Base-by-base conservation (phyloP, 2,113 vertebrate species). In the Galemys pyrenaicus region DNA sequence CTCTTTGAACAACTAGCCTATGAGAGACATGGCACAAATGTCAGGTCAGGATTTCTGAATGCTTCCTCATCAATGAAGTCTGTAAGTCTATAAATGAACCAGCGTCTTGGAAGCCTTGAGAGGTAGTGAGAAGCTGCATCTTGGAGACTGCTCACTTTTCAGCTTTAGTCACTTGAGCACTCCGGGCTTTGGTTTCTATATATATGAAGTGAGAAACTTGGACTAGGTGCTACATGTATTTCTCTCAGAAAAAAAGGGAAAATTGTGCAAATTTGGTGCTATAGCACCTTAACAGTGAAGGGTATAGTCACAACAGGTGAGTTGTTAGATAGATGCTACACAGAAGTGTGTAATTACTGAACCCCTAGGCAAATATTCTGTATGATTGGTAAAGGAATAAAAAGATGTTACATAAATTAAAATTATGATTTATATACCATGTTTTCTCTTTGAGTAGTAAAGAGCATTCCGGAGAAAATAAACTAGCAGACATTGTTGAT, bases 351-450 rank as follows among this genome's bases (percentile, higher is more conserved):
- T 17, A 24, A 56, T 67, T 85, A 73, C 15, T 56, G 68, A 37
- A 60, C 26, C 5, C 3, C 6, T 20, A 81, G 22, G 16, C 24
- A 93, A 58, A 91, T 20, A 26, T 9, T 64, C 28, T 44, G 17
- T 41, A 20, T 26, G 32, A 6, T 28, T 83, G 24, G 6, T 68
- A 54, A 94, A 54, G 22, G 22, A 58, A 77, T 73, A 70, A 71
- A 91, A 68, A 22, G 24, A 35, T 68, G 78, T 60, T 73, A 67
- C 74, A 35, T 68, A 74, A 82, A 74, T 65, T 86, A 81, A 94
- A 94, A 20, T 78, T n/a, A 90, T 65, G 30, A 51, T 3, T 46
- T 87, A 73, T 32, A 73, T 22, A 60, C 22, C 54, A 6, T 56
- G 79, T 39, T 62, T 77, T 49, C n/a, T n/a, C n/a, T 54, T 85